Evolutionary conservation across 2,888 invertebrate species (phyloP), one percentile per base, ranked within the genome.

Genomic region (Apamea crenata): DNA sequence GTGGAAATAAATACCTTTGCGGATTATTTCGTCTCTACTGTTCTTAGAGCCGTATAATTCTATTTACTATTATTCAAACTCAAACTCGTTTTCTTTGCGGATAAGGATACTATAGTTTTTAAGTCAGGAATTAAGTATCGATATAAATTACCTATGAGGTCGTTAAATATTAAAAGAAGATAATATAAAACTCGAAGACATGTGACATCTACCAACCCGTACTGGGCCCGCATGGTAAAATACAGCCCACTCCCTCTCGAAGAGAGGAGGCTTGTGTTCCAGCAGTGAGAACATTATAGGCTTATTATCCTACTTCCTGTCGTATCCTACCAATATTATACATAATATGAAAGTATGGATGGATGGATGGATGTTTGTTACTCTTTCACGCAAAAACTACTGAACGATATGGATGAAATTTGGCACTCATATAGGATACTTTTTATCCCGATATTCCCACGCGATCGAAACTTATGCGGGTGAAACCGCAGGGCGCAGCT

Each of bases 1-100:
- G 80, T 79, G 53, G 70, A 81, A 83, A 82, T 83, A 80, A 80
- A 89, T 82, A 87, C 75, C 80, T 82, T 81, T 59, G 76, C 65
- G 67, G 77, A 89, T 89, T 87, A 85, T 87, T 85, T 82, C 40
- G 72, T 61, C 29, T 71, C 18, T 61, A 32, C 83, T 77, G 70
- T 86, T 85, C 79, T 66, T 78, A 53, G 10, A 59, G 18, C 25
- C 29, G 47, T 47, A 59, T 29, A 79, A 67, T 84, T 70, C 36
- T 44, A 78, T 36, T 36, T 36, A 36, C 36, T 36, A 36, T 36
- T 36, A 36, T 36, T 5, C 40, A 36, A 81, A 83, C 44, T 53
- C 7, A 61, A 53, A 47, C 14, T 53, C 8, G 14, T 29, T 75
- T 18, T 56, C 16, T 77, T 77, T 81, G 32, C 36, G 1, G 36